Conservation (phyloP, 2,113 vertebrate species). For the Miniopterus natalensis region DNA sequence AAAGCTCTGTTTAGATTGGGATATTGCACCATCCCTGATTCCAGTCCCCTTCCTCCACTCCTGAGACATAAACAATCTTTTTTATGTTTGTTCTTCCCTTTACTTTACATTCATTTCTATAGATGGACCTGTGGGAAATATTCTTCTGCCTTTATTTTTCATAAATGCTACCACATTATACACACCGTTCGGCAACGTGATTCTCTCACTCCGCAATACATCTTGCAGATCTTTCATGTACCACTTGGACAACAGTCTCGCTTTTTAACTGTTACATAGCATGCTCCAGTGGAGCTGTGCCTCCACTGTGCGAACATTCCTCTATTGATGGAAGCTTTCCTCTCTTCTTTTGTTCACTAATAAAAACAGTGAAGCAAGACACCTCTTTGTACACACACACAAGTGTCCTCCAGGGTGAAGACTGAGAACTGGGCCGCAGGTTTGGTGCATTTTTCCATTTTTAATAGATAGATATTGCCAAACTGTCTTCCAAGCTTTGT, state of each 20-base stretch:
- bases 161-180: background rate
- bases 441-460: background rate
- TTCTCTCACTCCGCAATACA: background rate
- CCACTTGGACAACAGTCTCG: background rate
- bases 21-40: background rate
- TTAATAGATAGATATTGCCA: background rate
- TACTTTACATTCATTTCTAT: background rate
- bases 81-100: background rate
- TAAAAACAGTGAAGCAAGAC: background rate
- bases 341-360: background rate
- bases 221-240: background rate
- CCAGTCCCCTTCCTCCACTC: background rate
- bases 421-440: background rate
- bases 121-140: background rate
- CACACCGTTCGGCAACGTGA: background rate
- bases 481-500: background rate
- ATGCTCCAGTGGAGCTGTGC: background rate
- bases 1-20: background rate
- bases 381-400: background rate
- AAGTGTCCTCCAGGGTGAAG: background rate
- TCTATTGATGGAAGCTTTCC: background rate
- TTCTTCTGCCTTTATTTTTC: background rate
- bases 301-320: background rate
- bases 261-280: background rate
- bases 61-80: background rate